Percentiles rank a stretch among this genome's conserved stretches.
phyloP scores from a whole-genome alignment of 2,888 invertebrate genomes.

The Ethmia dodecea region DNA sequence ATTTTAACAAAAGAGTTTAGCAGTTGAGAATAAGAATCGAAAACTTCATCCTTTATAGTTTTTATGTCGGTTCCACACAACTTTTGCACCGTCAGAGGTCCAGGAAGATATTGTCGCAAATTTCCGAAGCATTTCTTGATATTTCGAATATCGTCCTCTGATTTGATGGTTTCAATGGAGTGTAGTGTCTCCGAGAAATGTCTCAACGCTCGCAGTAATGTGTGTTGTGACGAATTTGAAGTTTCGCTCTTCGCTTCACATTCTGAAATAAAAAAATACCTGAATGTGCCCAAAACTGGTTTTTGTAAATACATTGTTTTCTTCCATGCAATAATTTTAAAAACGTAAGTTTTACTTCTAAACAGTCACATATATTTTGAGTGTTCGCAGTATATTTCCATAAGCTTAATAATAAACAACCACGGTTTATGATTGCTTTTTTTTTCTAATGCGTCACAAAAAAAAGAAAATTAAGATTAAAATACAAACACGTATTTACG shows the following conservation, averaged over 20 bases:
- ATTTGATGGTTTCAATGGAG: constrained; percentile 38
- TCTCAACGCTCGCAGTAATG: constrained; percentile 31
- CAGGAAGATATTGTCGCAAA: constrained; percentile 56
- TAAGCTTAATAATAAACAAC: background rate
- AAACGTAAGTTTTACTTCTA: background rate
- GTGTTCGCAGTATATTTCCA: background rate
- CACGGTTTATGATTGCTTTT: too few relatives aligned
- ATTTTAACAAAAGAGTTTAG: constrained; percentile 64
- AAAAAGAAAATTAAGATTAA: too few relatives aligned
- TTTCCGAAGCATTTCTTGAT: constrained; percentile 27
- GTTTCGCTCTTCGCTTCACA: constrained; percentile 13
- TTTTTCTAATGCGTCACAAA: too few relatives aligned
- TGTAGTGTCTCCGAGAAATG: constrained; percentile 44
- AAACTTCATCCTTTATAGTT: constrained; percentile 39
- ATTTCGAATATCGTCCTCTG: constrained; percentile 37
- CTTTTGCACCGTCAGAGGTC: constrained; percentile 82
- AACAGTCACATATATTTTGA: constrained; percentile 33
- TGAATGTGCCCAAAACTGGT: constrained; percentile 70
- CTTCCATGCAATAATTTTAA: background rate
- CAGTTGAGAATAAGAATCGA: constrained; percentile 67
- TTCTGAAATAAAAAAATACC: constrained; percentile 60
- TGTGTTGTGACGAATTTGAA: constrained; percentile 20
- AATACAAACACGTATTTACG: too few relatives aligned
- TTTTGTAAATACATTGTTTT: constrained; percentile 17
- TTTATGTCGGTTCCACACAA: constrained; percentile 70